Evolutionary conservation across 1,140 invertebrate genomes (phyloP), one percentile per base, ranked within the genome.

Genomic region (Bombus affinis): DNA sequence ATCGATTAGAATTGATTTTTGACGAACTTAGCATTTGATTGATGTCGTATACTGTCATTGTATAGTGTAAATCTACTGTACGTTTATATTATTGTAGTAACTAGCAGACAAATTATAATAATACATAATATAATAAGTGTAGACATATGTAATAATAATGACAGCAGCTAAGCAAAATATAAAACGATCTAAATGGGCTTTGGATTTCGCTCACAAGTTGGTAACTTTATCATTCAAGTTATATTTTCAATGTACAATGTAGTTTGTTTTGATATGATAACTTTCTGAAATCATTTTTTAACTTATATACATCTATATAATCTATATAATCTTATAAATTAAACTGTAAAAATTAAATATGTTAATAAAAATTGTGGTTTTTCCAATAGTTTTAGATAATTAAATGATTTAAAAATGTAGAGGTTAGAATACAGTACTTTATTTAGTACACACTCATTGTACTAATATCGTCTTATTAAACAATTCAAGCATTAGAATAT

Each of bases 171-270:
- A 94, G 74, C 93, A 93, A 86, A 92, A 80, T 84, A 87, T 88
- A 9, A 95, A 94, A 91, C 95, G 93, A 83, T 92, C 92, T 9
- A 96, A 96, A 85, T 96, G 95, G 95, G 91, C 95, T 18, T 78
- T 96, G 42, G 95, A 96, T 88, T 95, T 95, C 81, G 91, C 93
- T 59, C 92, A 95, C 81, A 95, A 95, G 95, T 96, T 91, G 15
- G 92, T 93, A 88, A 82, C 47, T 53, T 75, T 53, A 18, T 47
- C 42, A 57, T 66, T 70, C 25, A 76, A 85, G 35, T 85, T 53
- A 32, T 39, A 65, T 70, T 42, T 72, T 85, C 70, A 10, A n/a
- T 9, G 15, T 47, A 22, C 18, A 79, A 37, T 53, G 42, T 9
- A 42, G 44, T 42, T 42, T 44, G 22, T 59, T 71, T 71, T 32